Conservation (phyloP, 2,888 invertebrate species). For the Drosophila macrothrix region DNA sequence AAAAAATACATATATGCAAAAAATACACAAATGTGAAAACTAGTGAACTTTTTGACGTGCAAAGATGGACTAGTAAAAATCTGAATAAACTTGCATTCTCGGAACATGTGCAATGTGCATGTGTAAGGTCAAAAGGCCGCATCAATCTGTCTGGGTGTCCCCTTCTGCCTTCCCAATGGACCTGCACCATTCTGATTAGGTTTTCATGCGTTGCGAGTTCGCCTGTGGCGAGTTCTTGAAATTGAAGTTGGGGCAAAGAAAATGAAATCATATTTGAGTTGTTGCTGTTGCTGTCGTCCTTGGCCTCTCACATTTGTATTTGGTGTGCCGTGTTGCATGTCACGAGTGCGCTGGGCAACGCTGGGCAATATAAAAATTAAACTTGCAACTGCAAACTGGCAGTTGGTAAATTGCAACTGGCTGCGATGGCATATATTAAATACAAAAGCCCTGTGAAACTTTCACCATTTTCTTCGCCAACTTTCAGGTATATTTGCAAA, state of each 20-base stretch:
- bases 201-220: constrained; percentile 59
- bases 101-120: constrained; percentile 58
- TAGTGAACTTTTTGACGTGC: constrained; percentile 51
- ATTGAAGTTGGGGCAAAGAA: constrained; percentile 32
- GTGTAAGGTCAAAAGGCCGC: constrained; percentile 53
- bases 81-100: constrained; percentile 57
- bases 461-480: constrained; percentile 78
- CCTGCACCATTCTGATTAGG: constrained; percentile 67
- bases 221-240: constrained; percentile 40
- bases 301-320: constrained; percentile 22
- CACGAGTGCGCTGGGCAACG: constrained; percentile 11
- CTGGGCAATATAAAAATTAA: constrained; percentile 51
- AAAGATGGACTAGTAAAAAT: constrained; percentile 30
- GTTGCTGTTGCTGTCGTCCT: constrained; percentile 17
- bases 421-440: constrained; percentile 63
- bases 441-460: constrained; percentile 66
- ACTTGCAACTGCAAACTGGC: constrained; percentile 50
- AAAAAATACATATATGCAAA: neutral
- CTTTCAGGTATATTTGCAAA: constrained; percentile 78
- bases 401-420: constrained; percentile 42
- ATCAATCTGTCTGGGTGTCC: constrained; percentile 16
- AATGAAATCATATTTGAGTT: constrained; percentile 60
- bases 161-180: constrained; percentile 29
- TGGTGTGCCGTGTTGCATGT: constrained; percentile 11
- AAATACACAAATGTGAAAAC: constrained; percentile 43